These are phyloP conservation scores for Brachionichthys hirsutus DNA, from an alignment of 2,113 vertebrate species.

Conservation along the genomic window DNA sequence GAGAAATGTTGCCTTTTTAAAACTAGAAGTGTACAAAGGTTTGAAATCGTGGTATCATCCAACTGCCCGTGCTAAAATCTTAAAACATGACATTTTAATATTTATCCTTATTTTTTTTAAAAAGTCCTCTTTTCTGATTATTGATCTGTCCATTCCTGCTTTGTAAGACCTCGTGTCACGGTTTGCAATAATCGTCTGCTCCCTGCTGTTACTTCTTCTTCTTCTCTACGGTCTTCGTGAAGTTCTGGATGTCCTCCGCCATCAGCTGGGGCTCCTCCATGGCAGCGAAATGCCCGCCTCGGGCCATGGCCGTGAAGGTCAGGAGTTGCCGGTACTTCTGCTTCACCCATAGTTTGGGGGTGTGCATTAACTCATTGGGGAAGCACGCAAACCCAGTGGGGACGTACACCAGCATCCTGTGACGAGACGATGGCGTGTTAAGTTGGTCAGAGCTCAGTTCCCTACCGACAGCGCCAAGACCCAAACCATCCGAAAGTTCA, in stretches of 20 bases:
- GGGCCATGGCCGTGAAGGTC: conserved; percentile 75
- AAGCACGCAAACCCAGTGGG: conserved; percentile 82
- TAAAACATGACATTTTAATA: too few relatives aligned
- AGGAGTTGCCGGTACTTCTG: conserved; percentile 77
- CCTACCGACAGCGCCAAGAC: too few relatives aligned
- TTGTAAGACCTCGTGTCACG: too few relatives aligned
- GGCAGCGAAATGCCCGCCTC: conserved; percentile 86
- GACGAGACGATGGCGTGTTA: conserved; percentile 1
- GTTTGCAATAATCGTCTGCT: not conserved
- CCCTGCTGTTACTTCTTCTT: conserved; percentile 29
- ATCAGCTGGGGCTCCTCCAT: conserved; percentile 86
- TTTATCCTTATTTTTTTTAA: too few relatives aligned
- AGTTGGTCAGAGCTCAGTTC: not conserved
- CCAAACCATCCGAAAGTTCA: too few relatives aligned
- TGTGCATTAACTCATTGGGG: conserved; percentile 80
- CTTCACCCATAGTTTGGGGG: conserved; percentile 76
- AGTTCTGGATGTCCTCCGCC: conserved; percentile 83
- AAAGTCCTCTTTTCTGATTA: too few relatives aligned
- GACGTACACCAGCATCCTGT: conserved; percentile 74
- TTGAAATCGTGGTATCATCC: too few relatives aligned
- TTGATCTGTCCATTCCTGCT: too few relatives aligned
- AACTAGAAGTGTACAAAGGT: too few relatives aligned
- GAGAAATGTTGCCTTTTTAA: too few relatives aligned
- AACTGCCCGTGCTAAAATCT: too few relatives aligned
- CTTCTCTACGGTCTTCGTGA: conserved; percentile 78